Conservation (phyloP, 2,888 invertebrate species). For the Tyria jacobaeae region DNA sequence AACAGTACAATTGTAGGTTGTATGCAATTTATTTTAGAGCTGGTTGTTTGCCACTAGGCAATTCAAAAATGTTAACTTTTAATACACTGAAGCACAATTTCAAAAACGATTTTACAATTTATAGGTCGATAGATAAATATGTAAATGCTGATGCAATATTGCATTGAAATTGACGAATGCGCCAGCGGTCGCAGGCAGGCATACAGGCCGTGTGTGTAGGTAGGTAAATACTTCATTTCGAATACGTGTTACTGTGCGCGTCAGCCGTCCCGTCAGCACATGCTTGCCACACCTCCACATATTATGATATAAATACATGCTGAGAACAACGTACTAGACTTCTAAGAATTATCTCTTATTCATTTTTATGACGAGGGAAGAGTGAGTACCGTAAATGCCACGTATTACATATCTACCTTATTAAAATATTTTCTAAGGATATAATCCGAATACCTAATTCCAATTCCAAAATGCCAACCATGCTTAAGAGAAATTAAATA, state of each 20-base stretch:
- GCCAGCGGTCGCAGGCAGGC: constrained; percentile 19
- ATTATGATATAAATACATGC: background rate
- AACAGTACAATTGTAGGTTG: background rate
- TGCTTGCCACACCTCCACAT: constrained; percentile 66
- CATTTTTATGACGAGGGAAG: background rate
- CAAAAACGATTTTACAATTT: background rate
- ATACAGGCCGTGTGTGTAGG: constrained; percentile 27
- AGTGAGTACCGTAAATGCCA: background rate
- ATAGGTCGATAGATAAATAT: background rate
- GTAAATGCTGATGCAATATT: constrained; percentile 65
- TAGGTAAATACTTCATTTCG: constrained; percentile 32
- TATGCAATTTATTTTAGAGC: constrained; percentile 2
- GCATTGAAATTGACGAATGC: constrained; percentile 34
- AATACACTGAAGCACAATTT: background rate
- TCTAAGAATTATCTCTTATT: background rate
- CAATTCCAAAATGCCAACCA: background rate
- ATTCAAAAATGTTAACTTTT: background rate
- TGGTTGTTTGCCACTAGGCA: background rate
- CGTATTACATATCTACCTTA: background rate
- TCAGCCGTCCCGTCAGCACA: too few species aligned
- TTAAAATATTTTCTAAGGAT: background rate
- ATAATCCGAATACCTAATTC: background rate
- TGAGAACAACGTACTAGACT: constrained; percentile 40
- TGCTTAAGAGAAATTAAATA: too few species aligned
- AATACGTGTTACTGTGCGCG: constrained; percentile 57